Percentiles rank a stretch among this genome's conserved stretches.
Conservation (phyloP, 1,140 invertebrate genomes). For the Drosophila nannoptera region DNA sequence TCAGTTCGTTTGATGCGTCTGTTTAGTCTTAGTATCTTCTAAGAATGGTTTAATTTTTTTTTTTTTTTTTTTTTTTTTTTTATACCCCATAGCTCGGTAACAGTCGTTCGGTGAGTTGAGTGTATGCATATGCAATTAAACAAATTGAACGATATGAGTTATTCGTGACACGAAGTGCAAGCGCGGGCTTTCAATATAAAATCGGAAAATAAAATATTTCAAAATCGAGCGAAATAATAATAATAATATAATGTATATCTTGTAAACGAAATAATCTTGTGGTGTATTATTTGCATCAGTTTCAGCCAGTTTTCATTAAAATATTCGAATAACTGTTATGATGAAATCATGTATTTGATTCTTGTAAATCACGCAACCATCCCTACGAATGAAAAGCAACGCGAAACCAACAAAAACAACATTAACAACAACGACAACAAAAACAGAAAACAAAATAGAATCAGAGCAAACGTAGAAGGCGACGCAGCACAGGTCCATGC, state of each 20-base stretch:
- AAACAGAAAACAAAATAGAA: not conserved
- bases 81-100: slow-evolving; percentile 10
- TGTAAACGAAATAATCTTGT: not conserved
- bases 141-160: slow-evolving; percentile 16
- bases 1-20: slow-evolving; percentile 18
- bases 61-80: too few relatives aligned
- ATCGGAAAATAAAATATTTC: not conserved
- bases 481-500: slow-evolving; percentile 7
- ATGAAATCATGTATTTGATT: not conserved
- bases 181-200: slow-evolving; percentile 1
- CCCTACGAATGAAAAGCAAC: not conserved
- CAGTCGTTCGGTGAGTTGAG: slow-evolving; percentile 21
- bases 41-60: slow-evolving; percentile 17
- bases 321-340: not conserved
- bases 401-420: not conserved
- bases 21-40: slow-evolving; percentile 14
- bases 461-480: slow-evolving; percentile 8
- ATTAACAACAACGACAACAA: not conserved
- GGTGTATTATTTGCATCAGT: not conserved
- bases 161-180: slow-evolving; percentile 11
- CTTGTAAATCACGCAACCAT: slow-evolving; percentile 3
- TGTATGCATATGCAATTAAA: slow-evolving; percentile 30
- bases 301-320: not conserved
- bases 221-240: not conserved
- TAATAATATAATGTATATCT: not conserved